Base-by-base conservation (phyloP, 1,140 invertebrate genomes). In the Pentalonia nigronervosa region DNA sequence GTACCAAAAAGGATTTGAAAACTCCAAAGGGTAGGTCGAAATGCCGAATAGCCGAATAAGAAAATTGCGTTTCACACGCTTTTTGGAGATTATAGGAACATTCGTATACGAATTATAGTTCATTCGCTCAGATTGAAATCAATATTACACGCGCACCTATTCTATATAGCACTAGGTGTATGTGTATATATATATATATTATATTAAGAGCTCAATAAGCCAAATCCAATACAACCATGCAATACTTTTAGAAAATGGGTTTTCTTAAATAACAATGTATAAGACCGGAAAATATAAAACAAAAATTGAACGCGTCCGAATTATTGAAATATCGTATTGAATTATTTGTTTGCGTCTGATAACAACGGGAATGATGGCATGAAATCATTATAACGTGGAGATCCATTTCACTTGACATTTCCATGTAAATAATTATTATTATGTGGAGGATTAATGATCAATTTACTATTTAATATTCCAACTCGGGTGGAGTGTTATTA, bases 91-190 rank as follows among this genome's bases (percentile, higher is more conserved):
- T 89, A 76, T 34, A 56, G 21, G 88, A 56, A 89, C 34, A 36
- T 89, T 56, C 50, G 34, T 53, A 56, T 34, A 30, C 81, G n/a
- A 83, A 2, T 21, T 47, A n/a, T 47, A 50, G 20, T 36, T 36
- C 88, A 53, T 89, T 89, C 48, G n/a, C 4, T 53, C 50, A 14
- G 88, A 89, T 89, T 89, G 88, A 56, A 56, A 56, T 89, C 34
- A 53, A 17, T 53, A 36, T 53, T n/a, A 53, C 47, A 53, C 7
- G 48, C 25, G 1, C n/a, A 76, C n/a, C 60, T 76, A 34, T n/a
- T 14, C 60, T 76, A 34, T n/a, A 76, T n/a, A 17, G 60, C 14
- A 76, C 30, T n/a, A 67, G 30, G 30, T 67, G 4, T 60, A 60
- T 30, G 30, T 60, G 30, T 67, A 60, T 60, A 60, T 30, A 20